A percentile compares a stretch with the other conserved stretches of the same genome.
These are phyloP conservation scores for Drosophila testacea DNA, from an alignment of 2,888 invertebrate species.

Conservation along the genomic window DNA sequence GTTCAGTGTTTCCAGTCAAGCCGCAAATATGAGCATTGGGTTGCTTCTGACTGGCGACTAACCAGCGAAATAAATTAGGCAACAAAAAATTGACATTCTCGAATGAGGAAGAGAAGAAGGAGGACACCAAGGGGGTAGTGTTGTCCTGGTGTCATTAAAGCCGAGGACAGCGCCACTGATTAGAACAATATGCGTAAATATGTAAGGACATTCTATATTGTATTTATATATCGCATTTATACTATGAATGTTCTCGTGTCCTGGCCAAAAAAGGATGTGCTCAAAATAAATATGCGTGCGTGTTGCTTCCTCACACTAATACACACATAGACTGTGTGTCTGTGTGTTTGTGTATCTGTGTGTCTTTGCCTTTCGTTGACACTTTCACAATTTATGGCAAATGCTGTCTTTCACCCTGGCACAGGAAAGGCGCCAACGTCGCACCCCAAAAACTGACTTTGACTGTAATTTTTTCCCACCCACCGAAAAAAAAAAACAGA, in stretches of 20 bases:
- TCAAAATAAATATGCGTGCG: constrained; percentile 80
- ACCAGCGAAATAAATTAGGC: constrained; percentile 72
- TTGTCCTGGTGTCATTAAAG: constrained; percentile 55
- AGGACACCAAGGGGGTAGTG: background rate
- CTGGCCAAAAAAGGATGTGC: constrained; percentile 69
- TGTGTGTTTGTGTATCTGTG: constrained; percentile 42
- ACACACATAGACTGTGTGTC: constrained; percentile 22
- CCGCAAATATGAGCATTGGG: constrained; percentile 56
- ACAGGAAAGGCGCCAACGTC: constrained; percentile 70
- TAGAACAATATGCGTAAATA: constrained; percentile 78
- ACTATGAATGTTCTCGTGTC: constrained; percentile 26
- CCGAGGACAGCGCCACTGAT: constrained; percentile 64
- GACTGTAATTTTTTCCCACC: constrained; percentile 74
- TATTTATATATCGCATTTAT: constrained; percentile 69
- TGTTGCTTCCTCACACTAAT: constrained; percentile 73
- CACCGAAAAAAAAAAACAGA: constrained; percentile 36
- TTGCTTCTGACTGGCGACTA: constrained; percentile 32
- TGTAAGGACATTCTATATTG: constrained; percentile 59
- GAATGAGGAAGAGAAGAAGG: background rate
- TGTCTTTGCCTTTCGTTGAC: constrained; percentile 79
- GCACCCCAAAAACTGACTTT: constrained; percentile 54
- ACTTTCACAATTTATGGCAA: constrained; percentile 82
- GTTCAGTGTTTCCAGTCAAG: constrained; percentile 37
- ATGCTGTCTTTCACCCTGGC: constrained; percentile 74
- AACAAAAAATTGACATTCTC: constrained; percentile 75